Percentiles rank a stretch among this genome's conserved stretches.
These are phyloP conservation scores for Sebastolobus altivelis DNA, from an alignment of 2,797 vertebrate genomes.

Conservation along the genomic window DNA sequence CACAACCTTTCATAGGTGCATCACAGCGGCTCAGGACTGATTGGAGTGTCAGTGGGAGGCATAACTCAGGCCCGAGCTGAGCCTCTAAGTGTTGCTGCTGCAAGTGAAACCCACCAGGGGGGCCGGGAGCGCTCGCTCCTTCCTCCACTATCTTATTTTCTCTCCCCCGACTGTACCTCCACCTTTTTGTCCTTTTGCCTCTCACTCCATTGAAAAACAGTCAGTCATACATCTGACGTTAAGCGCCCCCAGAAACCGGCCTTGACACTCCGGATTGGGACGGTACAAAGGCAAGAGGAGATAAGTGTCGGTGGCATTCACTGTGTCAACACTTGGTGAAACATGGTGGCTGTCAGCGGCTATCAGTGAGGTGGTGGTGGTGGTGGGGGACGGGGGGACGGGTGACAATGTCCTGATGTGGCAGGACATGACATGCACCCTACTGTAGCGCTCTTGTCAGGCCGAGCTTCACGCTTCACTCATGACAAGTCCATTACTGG, in stretches of 20 bases:
- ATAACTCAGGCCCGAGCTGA: slow-evolving; percentile 65
- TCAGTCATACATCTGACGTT: slow-evolving; percentile 71
- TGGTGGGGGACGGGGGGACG: slow-evolving; percentile 24
- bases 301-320: slow-evolving; percentile 77
- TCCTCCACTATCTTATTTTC: slow-evolving; percentile 45
- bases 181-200: slow-evolving; percentile 59
- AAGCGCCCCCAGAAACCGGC: slow-evolving; percentile 54
- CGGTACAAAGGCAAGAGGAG: slow-evolving; percentile 70
- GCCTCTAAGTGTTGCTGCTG: slow-evolving; percentile 59
- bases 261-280: slow-evolving; percentile 70
- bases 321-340: slow-evolving; percentile 77
- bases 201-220: slow-evolving; percentile 51
- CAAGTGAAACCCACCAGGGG: slow-evolving; percentile 72
- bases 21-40: slow-evolving; percentile 68
- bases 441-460: slow-evolving; percentile 72
- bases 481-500: slow-evolving; percentile 76
- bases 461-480: slow-evolving; percentile 61
- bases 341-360: slow-evolving; percentile 78
- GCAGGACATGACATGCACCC: slow-evolving; percentile 76
- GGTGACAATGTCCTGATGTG: slow-evolving; percentile 72
- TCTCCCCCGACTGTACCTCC: slow-evolving; percentile 15
- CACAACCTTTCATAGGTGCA: slow-evolving; percentile 55
- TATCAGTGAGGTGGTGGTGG: slow-evolving; percentile 63
- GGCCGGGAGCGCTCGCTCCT: slow-evolving; percentile 51
- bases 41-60: slow-evolving; percentile 75